Percentiles rank a stretch among this genome's conserved stretches.
Conservation (phyloP, 2,113 vertebrate genomes). For the Leptosomus discolor region DNA sequence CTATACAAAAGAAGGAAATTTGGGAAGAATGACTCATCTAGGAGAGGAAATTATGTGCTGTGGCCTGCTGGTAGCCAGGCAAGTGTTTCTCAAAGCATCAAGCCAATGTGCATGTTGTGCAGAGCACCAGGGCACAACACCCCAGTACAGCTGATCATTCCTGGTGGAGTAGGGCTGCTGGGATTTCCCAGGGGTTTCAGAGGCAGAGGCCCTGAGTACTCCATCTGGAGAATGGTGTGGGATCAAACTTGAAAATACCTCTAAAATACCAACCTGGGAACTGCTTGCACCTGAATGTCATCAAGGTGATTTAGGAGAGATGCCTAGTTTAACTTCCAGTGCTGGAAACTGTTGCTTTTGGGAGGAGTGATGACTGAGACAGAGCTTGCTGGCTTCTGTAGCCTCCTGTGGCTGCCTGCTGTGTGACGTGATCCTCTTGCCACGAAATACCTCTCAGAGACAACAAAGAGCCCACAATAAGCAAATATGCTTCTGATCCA, state of each 20-base stretch:
- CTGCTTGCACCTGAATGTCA: background rate
- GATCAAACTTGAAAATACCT: background rate
- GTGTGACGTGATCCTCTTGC: background rate
- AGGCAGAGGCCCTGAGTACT: background rate
- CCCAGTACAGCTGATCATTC: background rate
- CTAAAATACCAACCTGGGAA: background rate
- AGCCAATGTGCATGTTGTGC: accelerated
- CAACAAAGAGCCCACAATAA: background rate
- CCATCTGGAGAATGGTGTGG: accelerated
- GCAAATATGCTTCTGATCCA: background rate
- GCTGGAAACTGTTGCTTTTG: background rate
- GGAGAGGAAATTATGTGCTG: slow-evolving; percentile 43
- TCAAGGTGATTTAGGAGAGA: background rate
- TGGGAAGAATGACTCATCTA: slow-evolving; percentile 36
- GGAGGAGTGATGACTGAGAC: background rate
- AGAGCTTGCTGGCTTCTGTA: background rate
- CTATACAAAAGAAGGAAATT: slow-evolving; percentile 72
- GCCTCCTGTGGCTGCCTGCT: background rate
- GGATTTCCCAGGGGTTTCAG: background rate
- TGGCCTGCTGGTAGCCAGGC: background rate
- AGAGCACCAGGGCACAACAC: background rate
- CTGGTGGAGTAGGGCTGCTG: background rate
- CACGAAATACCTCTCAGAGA: background rate
- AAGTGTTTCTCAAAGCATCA: background rate
- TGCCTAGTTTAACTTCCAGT: background rate